Evolutionary conservation across 2,797 vertebrate species (phyloP).

Genomic region (Bovichtus diacanthus): DNA sequence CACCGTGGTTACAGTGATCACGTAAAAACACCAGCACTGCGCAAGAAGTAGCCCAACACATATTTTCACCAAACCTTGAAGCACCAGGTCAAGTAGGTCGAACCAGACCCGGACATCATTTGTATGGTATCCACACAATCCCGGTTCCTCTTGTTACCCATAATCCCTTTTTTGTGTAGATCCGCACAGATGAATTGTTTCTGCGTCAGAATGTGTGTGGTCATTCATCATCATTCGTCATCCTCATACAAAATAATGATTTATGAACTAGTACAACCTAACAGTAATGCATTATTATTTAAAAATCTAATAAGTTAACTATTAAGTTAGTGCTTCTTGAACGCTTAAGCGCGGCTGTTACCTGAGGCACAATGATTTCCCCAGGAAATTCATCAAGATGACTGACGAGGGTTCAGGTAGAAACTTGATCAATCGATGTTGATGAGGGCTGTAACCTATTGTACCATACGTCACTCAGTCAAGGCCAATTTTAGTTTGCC

Average conservation of each 20-base stretch:
- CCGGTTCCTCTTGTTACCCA: not conserved
- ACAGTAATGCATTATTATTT: not conserved
- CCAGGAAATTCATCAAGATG: slow-evolving; percentile 16
- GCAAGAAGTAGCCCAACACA: too few relatives aligned
- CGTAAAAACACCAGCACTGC: too few relatives aligned
- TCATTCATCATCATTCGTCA: not conserved
- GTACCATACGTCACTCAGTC: not conserved
- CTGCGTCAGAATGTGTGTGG: not conserved
- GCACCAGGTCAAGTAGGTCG: too few relatives aligned
- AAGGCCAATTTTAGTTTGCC: not conserved
- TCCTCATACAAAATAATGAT: too few relatives aligned
- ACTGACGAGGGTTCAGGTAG: slow-evolving; percentile 30
- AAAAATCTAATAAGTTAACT: not conserved
- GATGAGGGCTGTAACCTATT: not conserved
- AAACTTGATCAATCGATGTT: slow-evolving; percentile 19
- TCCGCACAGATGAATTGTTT: not conserved
- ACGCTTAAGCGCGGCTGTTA: not conserved
- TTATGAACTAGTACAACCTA: not conserved
- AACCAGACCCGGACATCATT: too few relatives aligned
- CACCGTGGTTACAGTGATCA: too few relatives aligned
- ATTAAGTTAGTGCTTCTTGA: not conserved
- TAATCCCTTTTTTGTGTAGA: not conserved
- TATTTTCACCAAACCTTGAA: too few relatives aligned
- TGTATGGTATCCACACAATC: too few relatives aligned
- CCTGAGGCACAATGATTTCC: slow-evolving; percentile 14